A percentile compares a stretch with the other conserved stretches of the same genome.
phyloP scores from a whole-genome alignment of 2,888 invertebrate genomes.

The Automeris io region DNA sequence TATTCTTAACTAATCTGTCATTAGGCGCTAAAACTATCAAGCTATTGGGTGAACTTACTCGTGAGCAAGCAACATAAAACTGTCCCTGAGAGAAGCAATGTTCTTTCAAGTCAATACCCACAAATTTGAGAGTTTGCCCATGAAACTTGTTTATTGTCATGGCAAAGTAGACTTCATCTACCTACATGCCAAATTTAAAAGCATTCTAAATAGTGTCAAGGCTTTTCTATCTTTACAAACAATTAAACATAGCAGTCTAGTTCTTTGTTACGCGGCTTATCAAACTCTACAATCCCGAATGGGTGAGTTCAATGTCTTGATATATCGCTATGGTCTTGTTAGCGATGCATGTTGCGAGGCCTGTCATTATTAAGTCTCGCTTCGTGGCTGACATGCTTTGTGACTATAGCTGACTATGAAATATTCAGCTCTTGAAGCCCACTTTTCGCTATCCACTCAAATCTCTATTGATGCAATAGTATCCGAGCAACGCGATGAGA shows the following conservation, averaged over 20 bases:
- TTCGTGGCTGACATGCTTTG: constrained; percentile 17
- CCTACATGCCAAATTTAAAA: neutral
- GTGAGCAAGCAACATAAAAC: no score
- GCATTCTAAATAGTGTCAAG: neutral
- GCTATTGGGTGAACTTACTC: no score
- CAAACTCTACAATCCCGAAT: neutral
- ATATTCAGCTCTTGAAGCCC: neutral
- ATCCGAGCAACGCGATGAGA: no score
- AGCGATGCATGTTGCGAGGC: constrained; percentile 19
- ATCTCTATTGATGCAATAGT: no score
- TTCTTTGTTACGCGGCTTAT: neutral
- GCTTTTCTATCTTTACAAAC: neutral
- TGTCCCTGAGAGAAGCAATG: no score
- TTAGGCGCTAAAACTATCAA: no score
- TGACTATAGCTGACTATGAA: constrained; percentile 7
- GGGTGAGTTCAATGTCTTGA: constrained; percentile 46
- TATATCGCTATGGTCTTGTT: constrained; percentile 44
- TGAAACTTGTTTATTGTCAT: no score
- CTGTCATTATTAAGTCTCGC: constrained; percentile 9
- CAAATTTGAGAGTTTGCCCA: no score
- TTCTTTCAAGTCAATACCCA: no score
- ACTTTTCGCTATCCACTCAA: no score
- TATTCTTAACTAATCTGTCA: no score
- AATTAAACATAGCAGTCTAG: neutral
- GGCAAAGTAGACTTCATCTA: no score